phyloP scores from a whole-genome alignment of 2,797 vertebrate genomes.

The Sciaenops ocellatus region DNA sequence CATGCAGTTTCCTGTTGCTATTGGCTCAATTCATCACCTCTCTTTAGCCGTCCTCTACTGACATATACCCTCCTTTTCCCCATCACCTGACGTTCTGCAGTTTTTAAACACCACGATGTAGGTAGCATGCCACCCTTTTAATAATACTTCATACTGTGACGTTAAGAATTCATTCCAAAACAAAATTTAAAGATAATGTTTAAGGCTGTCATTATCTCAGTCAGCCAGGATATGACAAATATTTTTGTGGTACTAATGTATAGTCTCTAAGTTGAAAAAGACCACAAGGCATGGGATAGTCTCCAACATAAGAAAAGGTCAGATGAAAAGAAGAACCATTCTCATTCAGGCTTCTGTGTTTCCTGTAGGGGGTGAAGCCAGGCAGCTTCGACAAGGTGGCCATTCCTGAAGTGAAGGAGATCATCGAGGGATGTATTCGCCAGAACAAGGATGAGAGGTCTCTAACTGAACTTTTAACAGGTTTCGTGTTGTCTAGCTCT shows the following conservation, averaged over 20 bases:
- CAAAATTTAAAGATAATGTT: constrained; percentile 19
- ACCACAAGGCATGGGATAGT: background rate
- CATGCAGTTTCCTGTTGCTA: constrained; percentile 44
- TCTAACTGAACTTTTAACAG: constrained; percentile 20
- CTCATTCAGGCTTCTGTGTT: constrained; percentile 81
- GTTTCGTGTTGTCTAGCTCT: background rate
- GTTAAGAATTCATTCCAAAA: background rate
- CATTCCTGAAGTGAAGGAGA: constrained; percentile 99
- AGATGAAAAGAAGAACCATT: constrained; percentile 23
- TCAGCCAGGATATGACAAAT: background rate
- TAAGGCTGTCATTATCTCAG: background rate
- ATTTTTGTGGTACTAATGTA: background rate
- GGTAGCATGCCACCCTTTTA: background rate
- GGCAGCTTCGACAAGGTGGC: constrained; percentile 99
- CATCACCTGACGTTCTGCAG: constrained; percentile 14
- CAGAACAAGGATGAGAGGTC: constrained; percentile 99
- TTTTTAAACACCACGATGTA: constrained; percentile 19
- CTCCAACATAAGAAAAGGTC: constrained; percentile 33
- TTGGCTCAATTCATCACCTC: constrained; percentile 23
- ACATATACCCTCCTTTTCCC: background rate
- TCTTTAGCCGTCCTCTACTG: background rate
- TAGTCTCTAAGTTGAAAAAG: constrained; percentile 1
- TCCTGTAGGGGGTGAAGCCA: constrained; percentile 95
- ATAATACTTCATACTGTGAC: background rate
- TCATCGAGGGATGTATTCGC: constrained; percentile 98